Evolutionary conservation across 2,888 invertebrate genomes (phyloP), one percentile per base, ranked within the genome.

Genomic region (Drosophila planitibia): DNA sequence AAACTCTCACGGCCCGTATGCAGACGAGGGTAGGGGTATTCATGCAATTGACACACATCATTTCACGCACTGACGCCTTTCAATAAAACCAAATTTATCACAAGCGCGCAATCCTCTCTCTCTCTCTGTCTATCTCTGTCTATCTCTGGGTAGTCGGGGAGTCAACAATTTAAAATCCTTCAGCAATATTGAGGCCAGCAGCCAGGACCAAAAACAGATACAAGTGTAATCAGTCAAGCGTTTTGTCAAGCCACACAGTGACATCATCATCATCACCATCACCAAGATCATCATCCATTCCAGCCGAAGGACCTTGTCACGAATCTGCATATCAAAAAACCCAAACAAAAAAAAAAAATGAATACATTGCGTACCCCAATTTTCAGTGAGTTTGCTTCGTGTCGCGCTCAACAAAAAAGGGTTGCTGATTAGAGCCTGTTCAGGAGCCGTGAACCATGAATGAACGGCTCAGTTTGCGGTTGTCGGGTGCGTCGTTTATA

Each of bases 1-100:
- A 78, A 81, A 81, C 76, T 84, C 81, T 67, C 79, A 82, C 71
- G 78, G 63, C 77, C 54, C 51, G 33, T 32, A 59, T 16, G 28
- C 30, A 35, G 41, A 32, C 28, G 19, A 14, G 64, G 47, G 51
- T 19, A 67, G 63, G 78, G 73, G 77, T 68, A 79, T 71, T 88
- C 90, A 88, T 93, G 93, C 93, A 92, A 93, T 93, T 93, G 93
- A 93, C 93, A 93, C 93, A 93, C 93, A 93, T 93, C 93, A 93
- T 93, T 93, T 93, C 92, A 93, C 93, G 93, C 93, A 91, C 93
- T 93, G 93, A 92, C 93, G 93, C 93, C 92, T 93, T 92, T 93
- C 93, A 93, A 93, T 93, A 92, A 47, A 93, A 93, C 92, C 87
- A 91, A 91, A 92, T 92, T 92, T 92, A 92, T 91, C 91, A 88